Evolutionary conservation across 2,888 invertebrate genomes (phyloP).

Genomic region (Aquatica leii): DNA sequence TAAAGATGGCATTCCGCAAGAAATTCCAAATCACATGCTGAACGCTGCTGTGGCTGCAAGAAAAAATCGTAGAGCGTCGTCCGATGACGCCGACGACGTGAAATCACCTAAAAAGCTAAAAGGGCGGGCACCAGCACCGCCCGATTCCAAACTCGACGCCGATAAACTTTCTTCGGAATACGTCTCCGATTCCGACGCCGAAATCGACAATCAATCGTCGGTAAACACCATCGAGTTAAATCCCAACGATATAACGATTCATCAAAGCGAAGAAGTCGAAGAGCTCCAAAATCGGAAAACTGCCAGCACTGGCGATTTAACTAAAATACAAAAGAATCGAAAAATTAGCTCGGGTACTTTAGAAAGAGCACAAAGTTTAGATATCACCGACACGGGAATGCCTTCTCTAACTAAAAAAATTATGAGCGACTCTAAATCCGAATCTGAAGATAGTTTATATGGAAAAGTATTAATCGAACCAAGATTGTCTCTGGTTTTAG

Average conservation of each 20-base stretch:
- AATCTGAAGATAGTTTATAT: slow-evolving; percentile 56
- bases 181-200: slow-evolving; percentile 64
- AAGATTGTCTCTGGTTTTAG: slow-evolving; percentile 67
- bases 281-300: slow-evolving; percentile 74
- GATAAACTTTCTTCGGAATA: slow-evolving; percentile 46
- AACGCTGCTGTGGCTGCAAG: slow-evolving; percentile 76
- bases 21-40: slow-evolving; percentile 75
- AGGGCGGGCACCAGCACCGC: slow-evolving; percentile 78
- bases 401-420: slow-evolving; percentile 65
- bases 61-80: slow-evolving; percentile 70
- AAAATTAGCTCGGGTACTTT: slow-evolving; percentile 65
- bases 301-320: slow-evolving; percentile 81
- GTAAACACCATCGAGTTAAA: slow-evolving; percentile 76
- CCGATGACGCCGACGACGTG: slow-evolving; percentile 53
- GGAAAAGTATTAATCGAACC: slow-evolving; percentile 65
- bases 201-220: slow-evolving; percentile 60
- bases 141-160: slow-evolving; percentile 50
- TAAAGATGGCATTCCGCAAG: slow-evolving; percentile 71
- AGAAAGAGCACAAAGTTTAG: slow-evolving; percentile 82
- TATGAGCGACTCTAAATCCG: slow-evolving; percentile 59
- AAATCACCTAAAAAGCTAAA: slow-evolving; percentile 69
- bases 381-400: slow-evolving; percentile 68
- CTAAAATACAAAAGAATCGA: slow-evolving; percentile 68
- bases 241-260: slow-evolving; percentile 77
- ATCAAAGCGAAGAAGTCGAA: slow-evolving; percentile 70